These are phyloP conservation scores for Phrynocephalus vlangalii DNA, from an alignment of 2,797 vertebrate species.

Conservation along the genomic window DNA sequence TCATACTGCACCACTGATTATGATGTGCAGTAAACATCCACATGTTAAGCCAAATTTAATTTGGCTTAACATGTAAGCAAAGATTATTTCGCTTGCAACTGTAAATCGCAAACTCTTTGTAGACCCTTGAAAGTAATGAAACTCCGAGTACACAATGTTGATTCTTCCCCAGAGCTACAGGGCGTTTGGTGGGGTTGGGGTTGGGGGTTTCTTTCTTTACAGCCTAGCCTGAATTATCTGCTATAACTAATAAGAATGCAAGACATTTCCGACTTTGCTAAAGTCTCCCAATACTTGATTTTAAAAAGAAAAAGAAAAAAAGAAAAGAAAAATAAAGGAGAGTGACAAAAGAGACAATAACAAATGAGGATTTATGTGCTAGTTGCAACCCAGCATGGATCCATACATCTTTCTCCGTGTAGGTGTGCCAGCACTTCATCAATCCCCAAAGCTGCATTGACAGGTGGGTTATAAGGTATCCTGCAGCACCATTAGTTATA, in stretches of 20 bases:
- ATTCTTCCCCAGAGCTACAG: background rate
- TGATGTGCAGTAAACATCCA: background rate
- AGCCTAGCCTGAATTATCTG: conserved; percentile 3
- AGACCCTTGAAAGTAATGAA: background rate
- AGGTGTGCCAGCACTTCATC: conserved; percentile 47
- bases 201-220: conserved; percentile 1
- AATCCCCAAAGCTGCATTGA: conserved; percentile 30
- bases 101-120: background rate
- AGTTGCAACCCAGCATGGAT: conserved; percentile 54
- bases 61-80: too few species aligned
- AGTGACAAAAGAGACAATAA: conserved; percentile 52
- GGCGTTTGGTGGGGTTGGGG: too few species aligned
- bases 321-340: conserved; percentile 27
- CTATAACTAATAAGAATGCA: background rate
- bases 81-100: background rate
- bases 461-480: conserved; percentile 33
- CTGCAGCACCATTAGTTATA: conserved; percentile 47
- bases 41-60: background rate
- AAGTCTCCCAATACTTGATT: conserved; percentile 43
- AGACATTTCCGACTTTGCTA: conserved; percentile 33
- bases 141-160: background rate
- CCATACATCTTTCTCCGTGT: conserved; percentile 52
- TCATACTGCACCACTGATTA: background rate
- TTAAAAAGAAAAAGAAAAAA: conserved; percentile 31
- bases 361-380: conserved; percentile 48